Percentiles rank a stretch among this genome's conserved stretches.
phyloP scores from a whole-genome alignment of 2,888 invertebrate genomes.

The Acrobasis consociella region DNA sequence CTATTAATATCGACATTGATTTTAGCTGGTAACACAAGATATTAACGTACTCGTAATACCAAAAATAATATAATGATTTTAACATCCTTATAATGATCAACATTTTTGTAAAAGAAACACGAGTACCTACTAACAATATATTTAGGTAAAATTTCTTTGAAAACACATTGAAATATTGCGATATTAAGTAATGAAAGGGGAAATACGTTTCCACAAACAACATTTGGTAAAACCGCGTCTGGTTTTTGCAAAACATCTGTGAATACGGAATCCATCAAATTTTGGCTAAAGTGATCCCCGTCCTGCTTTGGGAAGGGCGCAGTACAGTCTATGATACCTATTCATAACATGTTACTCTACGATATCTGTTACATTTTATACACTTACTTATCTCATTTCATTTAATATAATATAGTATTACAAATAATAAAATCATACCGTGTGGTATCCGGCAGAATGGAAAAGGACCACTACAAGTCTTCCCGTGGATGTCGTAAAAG shows the following conservation, averaged over 20 bases:
- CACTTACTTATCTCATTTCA: no score
- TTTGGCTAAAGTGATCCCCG: slow-evolving; percentile 26
- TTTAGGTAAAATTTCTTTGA: background rate
- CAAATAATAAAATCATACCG: no score
- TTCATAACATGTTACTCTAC: slow-evolving; percentile 10
- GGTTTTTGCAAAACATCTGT: slow-evolving; percentile 30
- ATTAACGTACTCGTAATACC: no score
- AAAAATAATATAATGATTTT: no score
- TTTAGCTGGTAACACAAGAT: no score
- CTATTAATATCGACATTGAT: no score
- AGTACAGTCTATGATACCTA: slow-evolving; percentile 6
- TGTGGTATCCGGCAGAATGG: no score
- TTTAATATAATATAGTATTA: no score
- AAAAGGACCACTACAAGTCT: no score
- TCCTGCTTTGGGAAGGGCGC: slow-evolving; percentile 31
- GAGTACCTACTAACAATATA: background rate
- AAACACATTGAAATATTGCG: background rate
- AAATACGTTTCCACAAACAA: slow-evolving; percentile 15
- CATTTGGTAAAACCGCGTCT: slow-evolving; percentile 21
- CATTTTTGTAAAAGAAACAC: background rate
- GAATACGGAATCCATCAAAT: slow-evolving; percentile 30
- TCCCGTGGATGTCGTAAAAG: no score
- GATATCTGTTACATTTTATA: no score
- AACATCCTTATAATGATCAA: no score
- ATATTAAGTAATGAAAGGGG: slow-evolving; percentile 14